Evolutionary conservation across 2,797 vertebrate species (phyloP).

Genomic region (Artibeus jamaicensis): DNA sequence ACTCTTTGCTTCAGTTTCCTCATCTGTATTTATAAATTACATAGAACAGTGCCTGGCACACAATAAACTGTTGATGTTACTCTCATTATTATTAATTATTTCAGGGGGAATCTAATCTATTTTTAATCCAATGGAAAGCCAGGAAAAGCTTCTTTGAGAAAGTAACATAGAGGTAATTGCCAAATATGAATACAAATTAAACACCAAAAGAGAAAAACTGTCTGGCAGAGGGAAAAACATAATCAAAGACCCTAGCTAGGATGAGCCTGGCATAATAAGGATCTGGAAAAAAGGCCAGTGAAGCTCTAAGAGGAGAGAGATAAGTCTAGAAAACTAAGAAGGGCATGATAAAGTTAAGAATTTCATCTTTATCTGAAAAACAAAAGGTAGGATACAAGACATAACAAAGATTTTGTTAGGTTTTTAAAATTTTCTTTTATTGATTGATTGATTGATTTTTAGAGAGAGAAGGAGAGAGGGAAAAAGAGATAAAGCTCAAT

Average conservation of each 20-base stretch:
- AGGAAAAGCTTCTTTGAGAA: not conserved
- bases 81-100: not conserved
- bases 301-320: not conserved
- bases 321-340: not conserved
- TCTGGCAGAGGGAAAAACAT: not conserved
- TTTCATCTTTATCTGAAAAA: not conserved
- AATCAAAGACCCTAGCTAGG: not conserved
- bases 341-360: not conserved
- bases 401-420: not conserved
- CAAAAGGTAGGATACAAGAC: not conserved
- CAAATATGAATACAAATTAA: slow-evolving; percentile 16
- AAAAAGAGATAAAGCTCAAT: no score
- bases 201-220: not conserved
- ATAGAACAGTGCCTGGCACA: not conserved
- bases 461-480: no score
- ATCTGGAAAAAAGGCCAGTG: not conserved
- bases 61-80: not conserved
- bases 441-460: no score
- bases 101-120: not conserved
- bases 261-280: not conserved
- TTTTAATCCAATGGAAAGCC: not conserved
- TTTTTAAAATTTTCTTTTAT: not conserved
- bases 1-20: not conserved
- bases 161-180: not conserved
- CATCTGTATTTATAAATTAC: not conserved